phyloP scores from a whole-genome alignment of 1,140 invertebrate species.

The Pachypeltis micranthus region DNA sequence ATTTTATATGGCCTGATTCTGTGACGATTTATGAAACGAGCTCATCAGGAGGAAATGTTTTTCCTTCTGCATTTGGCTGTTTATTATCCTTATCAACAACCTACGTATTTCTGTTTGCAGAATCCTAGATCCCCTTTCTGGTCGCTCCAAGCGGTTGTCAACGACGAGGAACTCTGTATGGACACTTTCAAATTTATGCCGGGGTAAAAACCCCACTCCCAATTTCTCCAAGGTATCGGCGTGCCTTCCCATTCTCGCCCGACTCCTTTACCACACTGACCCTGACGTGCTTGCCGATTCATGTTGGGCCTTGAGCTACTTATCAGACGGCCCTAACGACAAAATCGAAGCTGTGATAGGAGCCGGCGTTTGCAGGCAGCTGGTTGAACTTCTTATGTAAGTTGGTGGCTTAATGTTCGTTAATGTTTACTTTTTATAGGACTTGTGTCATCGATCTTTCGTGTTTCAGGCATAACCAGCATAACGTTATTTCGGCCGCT shows the following conservation, averaged over 20 bases:
- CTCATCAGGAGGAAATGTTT: too few species aligned
- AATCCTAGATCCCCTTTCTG: not conserved
- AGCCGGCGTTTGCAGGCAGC: slow-evolving; percentile 82
- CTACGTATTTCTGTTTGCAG: not conserved
- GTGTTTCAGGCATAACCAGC: slow-evolving; percentile 62
- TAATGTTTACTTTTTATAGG: not conserved
- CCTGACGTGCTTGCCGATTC: slow-evolving; percentile 86
- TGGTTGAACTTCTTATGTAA: slow-evolving; percentile 89
- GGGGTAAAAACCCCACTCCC: slow-evolving; percentile 93
- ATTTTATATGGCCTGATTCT: too few species aligned
- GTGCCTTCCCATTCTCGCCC: slow-evolving; percentile 75
- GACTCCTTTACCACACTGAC: slow-evolving; percentile 79
- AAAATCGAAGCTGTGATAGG: slow-evolving; percentile 97
- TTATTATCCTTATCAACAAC: too few species aligned
- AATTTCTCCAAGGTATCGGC: slow-evolving; percentile 70
- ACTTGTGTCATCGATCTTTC: not conserved
- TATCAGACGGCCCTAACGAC: slow-evolving; percentile 94
- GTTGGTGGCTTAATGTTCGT: slow-evolving; percentile 26
- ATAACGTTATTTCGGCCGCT: slow-evolving; percentile 89
- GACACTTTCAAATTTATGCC: slow-evolving; percentile 90
- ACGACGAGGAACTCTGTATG: slow-evolving; percentile 97
- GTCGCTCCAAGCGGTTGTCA: slow-evolving; percentile 55
- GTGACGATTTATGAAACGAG: too few species aligned
- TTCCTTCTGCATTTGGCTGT: too few species aligned
- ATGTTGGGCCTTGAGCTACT: slow-evolving; percentile 89